Evolutionary conservation across 2,888 invertebrate genomes (phyloP).

Genomic region (Diaprepes abbreviatus): DNA sequence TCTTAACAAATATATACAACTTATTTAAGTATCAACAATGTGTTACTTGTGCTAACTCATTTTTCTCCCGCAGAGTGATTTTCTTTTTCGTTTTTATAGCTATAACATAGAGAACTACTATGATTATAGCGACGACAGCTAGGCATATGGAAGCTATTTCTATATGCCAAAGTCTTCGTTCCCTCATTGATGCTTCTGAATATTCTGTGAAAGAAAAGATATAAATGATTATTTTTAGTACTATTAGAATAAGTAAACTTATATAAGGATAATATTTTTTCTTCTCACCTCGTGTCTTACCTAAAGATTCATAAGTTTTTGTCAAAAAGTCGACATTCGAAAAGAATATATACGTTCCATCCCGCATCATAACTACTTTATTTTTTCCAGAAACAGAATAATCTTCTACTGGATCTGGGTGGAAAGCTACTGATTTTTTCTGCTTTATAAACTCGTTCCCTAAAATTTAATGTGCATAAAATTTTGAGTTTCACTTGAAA

Average conservation of each 20-base stretch:
- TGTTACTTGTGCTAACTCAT: constrained; percentile 34
- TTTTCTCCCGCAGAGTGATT: constrained; percentile 32
- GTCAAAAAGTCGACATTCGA: constrained; percentile 45
- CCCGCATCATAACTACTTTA: constrained; percentile 24
- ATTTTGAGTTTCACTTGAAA: too few relatives aligned
- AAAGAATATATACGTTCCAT: constrained; percentile 39
- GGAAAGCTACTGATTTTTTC: constrained; percentile 26
- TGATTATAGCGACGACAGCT: constrained; percentile 16
- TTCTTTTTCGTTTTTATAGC: constrained; percentile 31
- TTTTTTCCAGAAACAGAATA: constrained; percentile 18
- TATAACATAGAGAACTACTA: constrained; percentile 29
- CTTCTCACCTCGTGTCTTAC: constrained; percentile 1
- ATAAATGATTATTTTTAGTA: neutral
- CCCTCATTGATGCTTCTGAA: constrained; percentile 20
- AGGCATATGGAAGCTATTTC: constrained; percentile 42
- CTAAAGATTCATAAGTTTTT: constrained; percentile 11
- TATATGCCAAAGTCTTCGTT: constrained; percentile 32
- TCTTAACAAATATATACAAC: constrained; percentile 6
- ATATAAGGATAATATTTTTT: too few relatives aligned
- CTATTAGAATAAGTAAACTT: too few relatives aligned
- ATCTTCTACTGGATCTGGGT: constrained; percentile 23
- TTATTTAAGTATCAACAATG: constrained; percentile 30
- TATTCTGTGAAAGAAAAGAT: constrained; percentile 18
- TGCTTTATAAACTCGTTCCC: constrained; percentile 28
- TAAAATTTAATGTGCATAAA: too few relatives aligned